Base-by-base conservation (phyloP, 2,113 vertebrate species). In the Thalassoma bifasciatum region DNA sequence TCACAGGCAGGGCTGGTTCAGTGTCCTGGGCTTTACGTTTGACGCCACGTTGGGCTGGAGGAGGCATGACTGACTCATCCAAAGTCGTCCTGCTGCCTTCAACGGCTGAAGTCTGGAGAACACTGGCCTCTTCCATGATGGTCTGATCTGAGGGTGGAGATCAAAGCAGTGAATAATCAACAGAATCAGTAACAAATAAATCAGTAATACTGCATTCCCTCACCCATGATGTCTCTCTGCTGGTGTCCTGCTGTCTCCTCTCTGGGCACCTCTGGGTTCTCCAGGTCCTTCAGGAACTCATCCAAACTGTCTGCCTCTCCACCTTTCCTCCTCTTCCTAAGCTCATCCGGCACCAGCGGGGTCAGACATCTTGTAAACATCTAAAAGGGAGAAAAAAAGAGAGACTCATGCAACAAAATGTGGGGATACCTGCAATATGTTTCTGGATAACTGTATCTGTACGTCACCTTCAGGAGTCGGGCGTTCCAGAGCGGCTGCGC, bases 351-450 rank as follows among this genome's bases (percentile, higher is more conserved):
- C 88, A 99, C 98, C 93, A 99, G 92, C 14, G 98, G 98, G 30
- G 97, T 99, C 91, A 99, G 95, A 94, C 98, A 99, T 72, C 98
- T 97, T 57, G 98, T 99, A 83, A 99, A 99, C 88, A 99, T 98
- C 98, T 5, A 59, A 1, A 30, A 8, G 36, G 52, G n/a, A 8
- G 5, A 1, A 1, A 21, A 10, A 17, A 2, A 10, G 8, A 44
- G 10, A 58, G 66, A 26, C 60, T 62, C 72, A 38, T 10, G 2
- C 8, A 23, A 3, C 13, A 5, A 37, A 12, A 17, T 47, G 14
- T 23, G 9, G 57, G 21, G 8, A 42, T 58, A 64, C 24, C 8
- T 38, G 34, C 11, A 14, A 23, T 49, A 42, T 30, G 46, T 38
- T n/a, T 49, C 53, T 5, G 44, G 34, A 67, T 8, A 17, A n/a